phyloP scores from a whole-genome alignment of 2,113 vertebrate genomes.

The Seriola dumerili region DNA sequence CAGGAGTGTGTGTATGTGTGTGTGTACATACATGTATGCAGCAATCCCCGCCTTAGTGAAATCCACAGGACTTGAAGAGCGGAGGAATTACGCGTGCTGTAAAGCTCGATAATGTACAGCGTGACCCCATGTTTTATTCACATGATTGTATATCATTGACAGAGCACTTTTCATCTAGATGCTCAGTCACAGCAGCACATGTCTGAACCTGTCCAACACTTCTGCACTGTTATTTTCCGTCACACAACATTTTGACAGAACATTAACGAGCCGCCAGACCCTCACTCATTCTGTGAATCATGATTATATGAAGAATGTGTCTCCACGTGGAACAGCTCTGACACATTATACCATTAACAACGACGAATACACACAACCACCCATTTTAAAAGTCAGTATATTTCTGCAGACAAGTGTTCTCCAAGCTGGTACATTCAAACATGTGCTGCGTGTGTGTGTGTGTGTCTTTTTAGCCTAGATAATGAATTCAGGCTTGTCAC shows the following conservation, averaged over 20 bases:
- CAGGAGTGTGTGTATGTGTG: constrained; percentile 11
- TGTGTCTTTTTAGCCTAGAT: constrained; percentile 61
- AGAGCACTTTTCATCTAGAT: constrained; percentile 43
- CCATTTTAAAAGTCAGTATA: constrained; percentile 32
- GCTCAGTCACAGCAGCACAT: constrained; percentile 48
- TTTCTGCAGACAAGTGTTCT: constrained; percentile 7
- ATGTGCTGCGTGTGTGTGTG: constrained; percentile 4
- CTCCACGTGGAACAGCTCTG: constrained; percentile 30
- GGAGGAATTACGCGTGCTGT: constrained; percentile 10
- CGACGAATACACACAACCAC: constrained; percentile 31
- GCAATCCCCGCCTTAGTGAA: constrained; percentile 50
- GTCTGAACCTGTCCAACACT: constrained; percentile 34
- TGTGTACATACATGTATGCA: constrained; percentile 16
- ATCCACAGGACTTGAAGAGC: constrained; percentile 55
- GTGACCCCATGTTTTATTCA: constrained; percentile 65
- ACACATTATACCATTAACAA: constrained; percentile 49
- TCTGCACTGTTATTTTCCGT: constrained; percentile 32
- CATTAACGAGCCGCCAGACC: constrained; percentile 33
- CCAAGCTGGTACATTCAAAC: constrained; percentile 7
- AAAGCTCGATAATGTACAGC: constrained; percentile 39
- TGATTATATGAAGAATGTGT: constrained; percentile 33
- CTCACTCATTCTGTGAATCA: constrained; percentile 19
- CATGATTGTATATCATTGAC: constrained; percentile 47
- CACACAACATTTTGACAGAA: constrained; percentile 51
- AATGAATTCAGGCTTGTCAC: constrained; percentile 69